Base-by-base conservation (phyloP, 2,888 invertebrate species). In the Drosophila macrospina region DNA sequence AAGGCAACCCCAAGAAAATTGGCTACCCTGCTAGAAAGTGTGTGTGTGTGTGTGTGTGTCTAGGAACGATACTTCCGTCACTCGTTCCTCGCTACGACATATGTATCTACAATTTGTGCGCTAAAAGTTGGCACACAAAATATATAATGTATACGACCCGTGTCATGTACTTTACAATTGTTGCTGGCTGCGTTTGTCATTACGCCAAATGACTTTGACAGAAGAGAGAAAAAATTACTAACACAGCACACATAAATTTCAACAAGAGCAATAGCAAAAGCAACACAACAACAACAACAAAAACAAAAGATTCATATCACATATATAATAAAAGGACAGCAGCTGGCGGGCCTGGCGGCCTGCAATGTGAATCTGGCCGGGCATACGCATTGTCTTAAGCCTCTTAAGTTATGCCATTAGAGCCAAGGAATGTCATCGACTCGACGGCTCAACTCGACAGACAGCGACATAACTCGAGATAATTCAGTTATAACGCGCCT, bases 151-250 rank as follows among this genome's bases (percentile, higher is more conserved):
- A 78, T 76, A 71, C 69, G 77, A 80, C 69, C 78, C 79, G 42
- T 77, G 79, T 80, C 85, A 69, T 82, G 83, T 78, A 82, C 80
- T 82, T 85, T 85, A 85, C 82, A 82, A 85, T 82, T 82, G 81
- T 77, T 80, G 69, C 72, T 66, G 66, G 77, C 80, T 80, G 69
- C 72, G 86, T 82, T 80, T 82, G 76, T 82, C 81, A 85, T 85
- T 74, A 68, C 68, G 39, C 60, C 80, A 82, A 85, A 82, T 66
- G 78, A 72, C 71, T 86, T 77, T 83, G 84, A 74, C 84, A 71
- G 60, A 72, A 68, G 45, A 52, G 41, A 16, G 6, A 24, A 13
- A 61, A 13, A 63, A 63, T 50, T 47, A 39, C 28, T 15, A 30
- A 55, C 56, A 13, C 36, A 47, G 28, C 67, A 36, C 48, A 71